Base-by-base conservation (phyloP, 2,113 vertebrate genomes). In the Scomber colias region DNA sequence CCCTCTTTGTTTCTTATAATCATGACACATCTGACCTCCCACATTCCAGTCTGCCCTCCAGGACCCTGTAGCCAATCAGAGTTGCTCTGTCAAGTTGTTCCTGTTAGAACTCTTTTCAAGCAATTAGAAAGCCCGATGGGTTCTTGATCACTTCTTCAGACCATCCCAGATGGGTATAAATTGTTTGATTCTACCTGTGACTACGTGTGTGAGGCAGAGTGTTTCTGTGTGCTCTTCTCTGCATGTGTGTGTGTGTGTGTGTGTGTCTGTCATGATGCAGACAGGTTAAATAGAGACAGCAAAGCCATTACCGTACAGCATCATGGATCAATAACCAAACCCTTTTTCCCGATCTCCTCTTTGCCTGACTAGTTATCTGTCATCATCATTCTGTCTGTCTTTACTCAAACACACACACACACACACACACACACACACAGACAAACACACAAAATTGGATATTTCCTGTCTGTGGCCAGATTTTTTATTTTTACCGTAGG, bases 1-100 rank as follows among this genome's bases (percentile, higher is more conserved):
- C 9, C 66, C 30, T 44, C 50, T 17, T 50, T 79, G 79, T 75
- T 79, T 71, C 70, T 49, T 15, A 72, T 70, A 82, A 78, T 51
- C 50, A 68, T 81, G 88, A 75, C 69, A 75, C 50, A 63, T 70
- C 70, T 84, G 84, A 86, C 88, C 82, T 77, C 64, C 50, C 40
- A 56, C 9, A 3, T 31, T 79, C 61, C 68, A 46, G 15, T 70
- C 55, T 76, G 50, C 67, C 79, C 81, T 82, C 50, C 60, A 72
- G 24, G 48, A 30, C 27, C 49, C 30, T 53, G 46, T 17, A 66
- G 69, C 76, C 77, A 82, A 70, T 81, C 63, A 54, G n/a, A 78
- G 31, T 31, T 72, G 11, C 50, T 70, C 72, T 17, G 8, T 50
- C 45, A 65, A 30, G 51, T 49, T 84, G 82, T 77, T 83, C 69